These are phyloP conservation scores for Tromatobia lineatoria DNA, from an alignment of 2,888 invertebrate genomes.

Conservation along the genomic window DNA sequence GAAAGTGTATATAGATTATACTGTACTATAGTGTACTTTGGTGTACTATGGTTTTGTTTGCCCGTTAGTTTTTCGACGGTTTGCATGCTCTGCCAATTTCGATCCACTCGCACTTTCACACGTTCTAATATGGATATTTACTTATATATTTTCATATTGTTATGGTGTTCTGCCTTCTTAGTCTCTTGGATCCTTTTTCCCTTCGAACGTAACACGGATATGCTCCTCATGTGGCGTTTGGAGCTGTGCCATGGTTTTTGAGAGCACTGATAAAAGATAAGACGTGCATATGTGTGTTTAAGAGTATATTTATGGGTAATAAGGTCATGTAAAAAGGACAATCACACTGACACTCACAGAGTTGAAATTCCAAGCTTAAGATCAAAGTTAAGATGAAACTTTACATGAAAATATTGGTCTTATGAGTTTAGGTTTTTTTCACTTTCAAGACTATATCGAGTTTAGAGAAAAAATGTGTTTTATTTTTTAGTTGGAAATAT, in stretches of 20 bases:
- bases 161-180: constrained; percentile 1
- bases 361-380: not conserved
- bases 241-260: constrained; percentile 16
- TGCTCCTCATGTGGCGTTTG: constrained; percentile 9
- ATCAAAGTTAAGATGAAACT: not conserved
- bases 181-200: constrained; percentile 27
- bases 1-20: constrained; percentile 17
- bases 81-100: constrained; percentile 41
- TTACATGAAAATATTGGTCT: not conserved
- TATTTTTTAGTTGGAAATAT: too few relatives aligned
- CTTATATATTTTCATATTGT: not conserved
- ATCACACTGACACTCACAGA: not conserved
- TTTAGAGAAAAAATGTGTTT: too few relatives aligned
- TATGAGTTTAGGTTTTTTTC: not conserved
- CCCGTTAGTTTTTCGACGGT: constrained; percentile 20
- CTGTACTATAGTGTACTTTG: constrained; percentile 15
- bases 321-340: not conserved
- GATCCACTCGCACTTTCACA: constrained; percentile 34
- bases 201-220: constrained; percentile 26
- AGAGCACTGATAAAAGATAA: constrained; percentile 27
- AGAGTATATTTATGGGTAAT: not conserved
- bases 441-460: not conserved
- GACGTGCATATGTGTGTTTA: constrained; percentile 14
- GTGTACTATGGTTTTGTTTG: constrained; percentile 2
- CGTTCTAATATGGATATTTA: constrained; percentile 11